Conservation (phyloP, 2,888 invertebrate species). For the Eurytoma californica region DNA sequence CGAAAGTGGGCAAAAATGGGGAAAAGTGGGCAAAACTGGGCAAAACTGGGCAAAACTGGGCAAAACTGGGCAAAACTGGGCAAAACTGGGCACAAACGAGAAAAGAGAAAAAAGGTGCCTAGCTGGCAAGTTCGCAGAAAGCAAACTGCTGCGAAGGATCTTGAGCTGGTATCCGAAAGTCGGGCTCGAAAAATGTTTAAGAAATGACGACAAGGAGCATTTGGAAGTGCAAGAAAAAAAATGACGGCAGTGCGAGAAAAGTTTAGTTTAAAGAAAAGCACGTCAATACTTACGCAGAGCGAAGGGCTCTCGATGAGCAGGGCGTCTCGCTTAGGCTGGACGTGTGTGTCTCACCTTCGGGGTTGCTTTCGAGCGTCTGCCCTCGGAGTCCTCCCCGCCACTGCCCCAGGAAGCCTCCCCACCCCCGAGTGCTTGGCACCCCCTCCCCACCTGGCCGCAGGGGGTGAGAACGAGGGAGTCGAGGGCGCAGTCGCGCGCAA, state of each 20-base stretch:
- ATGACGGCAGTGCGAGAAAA: background rate
- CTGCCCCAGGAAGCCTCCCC: conserved; percentile 61
- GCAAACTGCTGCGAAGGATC: background rate
- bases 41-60: too few species aligned
- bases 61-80: background rate
- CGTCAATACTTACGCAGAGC: conserved; percentile 71
- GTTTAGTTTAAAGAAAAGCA: background rate
- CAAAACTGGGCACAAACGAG: too few species aligned
- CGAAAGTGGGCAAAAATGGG: background rate
- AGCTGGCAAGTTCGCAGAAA: too few species aligned
- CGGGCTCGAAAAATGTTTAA: background rate
- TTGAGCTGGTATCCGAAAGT: background rate
- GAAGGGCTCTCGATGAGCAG: conserved; percentile 73
- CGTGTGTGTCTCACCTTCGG: conserved; percentile 73
- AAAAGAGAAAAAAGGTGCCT: too few species aligned
- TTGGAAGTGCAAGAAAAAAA: background rate
- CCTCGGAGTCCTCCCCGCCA: conserved; percentile 74
- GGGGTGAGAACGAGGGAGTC: background rate
- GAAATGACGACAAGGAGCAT: background rate
- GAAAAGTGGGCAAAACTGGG: background rate
- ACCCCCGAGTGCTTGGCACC: conserved; percentile 33
- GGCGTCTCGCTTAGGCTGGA: conserved; percentile 68
- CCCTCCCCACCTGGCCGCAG: conserved; percentile 11
- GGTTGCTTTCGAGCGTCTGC: conserved; percentile 74
- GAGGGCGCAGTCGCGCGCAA: conserved; percentile 26